Evolutionary conservation across 1,140 invertebrate species (phyloP), one percentile per base, ranked within the genome.

Genomic region (Coenobita brevimanus): DNA sequence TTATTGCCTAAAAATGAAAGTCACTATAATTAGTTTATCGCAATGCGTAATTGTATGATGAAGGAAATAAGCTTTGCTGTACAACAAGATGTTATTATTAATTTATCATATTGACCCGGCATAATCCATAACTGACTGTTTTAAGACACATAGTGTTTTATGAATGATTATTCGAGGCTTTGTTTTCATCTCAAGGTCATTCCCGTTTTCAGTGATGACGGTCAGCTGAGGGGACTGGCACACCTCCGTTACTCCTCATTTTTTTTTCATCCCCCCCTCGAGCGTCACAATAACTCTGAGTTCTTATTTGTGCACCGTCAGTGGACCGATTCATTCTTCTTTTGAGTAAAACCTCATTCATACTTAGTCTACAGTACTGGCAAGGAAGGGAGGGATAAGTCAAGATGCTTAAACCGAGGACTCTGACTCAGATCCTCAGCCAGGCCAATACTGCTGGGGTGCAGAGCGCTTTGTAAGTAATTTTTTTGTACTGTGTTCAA

Each of bases 391-490:
- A 50, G 46, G 6, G 46, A 50, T 50, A 50, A 8, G 17, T 50
- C 46, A 82, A 33, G 33, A 87, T 87, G 84, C 69, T 87, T 27
- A 87, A 87, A 69, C 84, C 84, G 3, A 46, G 84, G n/a, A 87
- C 84, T 24, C 84, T 87, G 6, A 87, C 84, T 30, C 75, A 87
- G 64, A 87, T 87, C 17, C 64, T 87, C 8, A 87, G 84, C 67
- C 84, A 87, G 46, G 84, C 84, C 33, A 87, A 87, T n/a, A 87
- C 84, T 33, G 84, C 75, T 1, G 84, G 84, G 8, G 84, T 87
- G 2, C 84, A 87, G 43, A 57, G 84, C 78, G 84, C 84, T 21
- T 71, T 87, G 84, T 87, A 76, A 87, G 83, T 67, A 21, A 3
- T 8, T 17, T 43, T 15, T 4, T 10, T 21, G n/a, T n/a, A 6